Percentiles rank a stretch among this genome's conserved stretches.
Evolutionary conservation across 2,113 vertebrate genomes (phyloP).

Genomic region (Lagopus muta): DNA sequence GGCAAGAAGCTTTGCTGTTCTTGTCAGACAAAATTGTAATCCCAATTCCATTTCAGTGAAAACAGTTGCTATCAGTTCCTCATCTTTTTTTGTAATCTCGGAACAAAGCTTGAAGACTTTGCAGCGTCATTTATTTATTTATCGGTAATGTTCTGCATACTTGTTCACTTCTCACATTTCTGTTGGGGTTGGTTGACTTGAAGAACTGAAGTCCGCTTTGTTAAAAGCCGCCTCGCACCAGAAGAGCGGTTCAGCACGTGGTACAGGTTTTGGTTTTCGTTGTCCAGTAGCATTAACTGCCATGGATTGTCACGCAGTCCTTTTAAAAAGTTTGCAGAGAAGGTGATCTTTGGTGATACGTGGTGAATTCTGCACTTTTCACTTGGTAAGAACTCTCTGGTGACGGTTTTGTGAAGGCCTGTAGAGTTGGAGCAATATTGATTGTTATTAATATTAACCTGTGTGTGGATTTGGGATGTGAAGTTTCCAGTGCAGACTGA

Average conservation of each 20-base stretch:
- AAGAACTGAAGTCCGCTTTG: neutral
- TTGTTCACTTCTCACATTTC: neutral
- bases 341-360: neutral
- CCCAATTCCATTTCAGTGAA: conserved; percentile 30
- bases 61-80: conserved; percentile 6
- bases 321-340: neutral
- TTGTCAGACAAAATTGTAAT: conserved; percentile 71
- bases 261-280: neutral
- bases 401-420: neutral
- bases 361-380: neutral
- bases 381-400: neutral
- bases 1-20: conserved; percentile 66
- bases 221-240: neutral
- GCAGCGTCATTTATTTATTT: neutral
- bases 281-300: conserved; percentile 7
- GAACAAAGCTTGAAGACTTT: conserved; percentile 9
- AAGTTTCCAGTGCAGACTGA: conserved; percentile 51
- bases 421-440: neutral
- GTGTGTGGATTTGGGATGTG: conserved; percentile 18
- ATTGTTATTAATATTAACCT: conserved; percentile 19
- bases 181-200: neutral
- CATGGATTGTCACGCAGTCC: neutral
- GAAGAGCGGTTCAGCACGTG: neutral
- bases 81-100: neutral
- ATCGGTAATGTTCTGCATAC: neutral